These are phyloP conservation scores for Bombus cullumanus DNA, from an alignment of 1,140 invertebrate genomes.

Conservation along the genomic window DNA sequence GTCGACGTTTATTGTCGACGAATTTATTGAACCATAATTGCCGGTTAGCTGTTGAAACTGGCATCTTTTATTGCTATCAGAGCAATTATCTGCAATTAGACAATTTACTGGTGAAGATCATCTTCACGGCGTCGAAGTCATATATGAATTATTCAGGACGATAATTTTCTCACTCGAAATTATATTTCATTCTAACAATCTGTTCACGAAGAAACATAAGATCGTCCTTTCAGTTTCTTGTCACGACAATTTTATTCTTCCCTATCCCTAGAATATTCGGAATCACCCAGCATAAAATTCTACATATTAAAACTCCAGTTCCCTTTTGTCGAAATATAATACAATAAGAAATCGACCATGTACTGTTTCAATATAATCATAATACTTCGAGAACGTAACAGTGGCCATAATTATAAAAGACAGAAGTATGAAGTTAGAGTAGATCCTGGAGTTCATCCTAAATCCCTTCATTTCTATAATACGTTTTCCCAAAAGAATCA, in stretches of 20 bases:
- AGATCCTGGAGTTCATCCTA: too few relatives aligned
- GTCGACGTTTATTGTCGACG: neutral
- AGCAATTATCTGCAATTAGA: conserved; percentile 9
- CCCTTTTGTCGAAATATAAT: too few relatives aligned
- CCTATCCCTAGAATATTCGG: neutral
- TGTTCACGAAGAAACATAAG: neutral
- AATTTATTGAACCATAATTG: neutral
- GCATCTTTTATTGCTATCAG: neutral
- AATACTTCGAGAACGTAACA: too few relatives aligned
- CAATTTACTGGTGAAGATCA: neutral
- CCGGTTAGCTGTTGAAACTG: neutral
- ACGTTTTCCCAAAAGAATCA: too few relatives aligned
- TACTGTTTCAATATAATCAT: too few relatives aligned
- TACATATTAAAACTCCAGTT: too few relatives aligned
- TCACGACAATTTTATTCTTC: neutral
- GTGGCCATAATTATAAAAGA: too few relatives aligned
- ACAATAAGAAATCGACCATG: too few relatives aligned
- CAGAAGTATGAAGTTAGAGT: too few relatives aligned
- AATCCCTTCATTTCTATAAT: too few relatives aligned
- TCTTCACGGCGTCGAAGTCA: neutral
- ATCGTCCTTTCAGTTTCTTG: neutral
- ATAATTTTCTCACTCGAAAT: neutral
- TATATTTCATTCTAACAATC: neutral
- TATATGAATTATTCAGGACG: conserved; percentile 11
- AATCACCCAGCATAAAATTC: too few relatives aligned